These are phyloP conservation scores for Otolemur crassicaudatus DNA, from an alignment of 2,797 vertebrate species.

Conservation along the genomic window DNA sequence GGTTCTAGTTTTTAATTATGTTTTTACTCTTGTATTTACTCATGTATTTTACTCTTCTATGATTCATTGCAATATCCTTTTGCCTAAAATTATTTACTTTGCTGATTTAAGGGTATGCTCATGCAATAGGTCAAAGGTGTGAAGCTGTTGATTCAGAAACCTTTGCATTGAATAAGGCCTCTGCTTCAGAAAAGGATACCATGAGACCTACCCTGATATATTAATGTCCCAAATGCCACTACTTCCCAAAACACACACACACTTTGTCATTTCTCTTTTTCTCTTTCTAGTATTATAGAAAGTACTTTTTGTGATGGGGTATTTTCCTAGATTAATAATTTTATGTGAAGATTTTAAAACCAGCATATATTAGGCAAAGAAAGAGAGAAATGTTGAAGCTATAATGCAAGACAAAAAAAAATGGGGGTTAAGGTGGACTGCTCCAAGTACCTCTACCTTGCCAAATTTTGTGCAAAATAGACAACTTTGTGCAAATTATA, in stretches of 20 bases:
- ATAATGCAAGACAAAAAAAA: not conserved
- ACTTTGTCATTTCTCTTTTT: not conserved
- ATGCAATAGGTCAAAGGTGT: not conserved
- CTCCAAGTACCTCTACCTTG: not conserved
- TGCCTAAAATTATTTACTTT: not conserved
- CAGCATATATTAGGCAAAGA: not conserved
- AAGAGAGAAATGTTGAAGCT: constrained; percentile 1
- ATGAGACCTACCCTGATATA: not conserved
- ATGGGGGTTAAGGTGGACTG: not conserved
- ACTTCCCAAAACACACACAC: rapidly evolving
- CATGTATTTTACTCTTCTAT: not conserved
- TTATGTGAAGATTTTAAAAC: constrained; percentile 39
- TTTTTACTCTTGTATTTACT: not conserved
- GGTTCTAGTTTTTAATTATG: not conserved
- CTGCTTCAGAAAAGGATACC: not conserved
- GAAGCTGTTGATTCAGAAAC: not conserved
- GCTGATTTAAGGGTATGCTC: not conserved
- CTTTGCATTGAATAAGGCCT: not conserved
- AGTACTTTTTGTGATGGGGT: not conserved
- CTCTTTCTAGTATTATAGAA: not conserved
- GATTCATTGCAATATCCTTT: not conserved
- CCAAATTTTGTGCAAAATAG: not conserved
- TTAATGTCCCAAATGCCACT: not conserved
- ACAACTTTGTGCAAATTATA: not conserved
- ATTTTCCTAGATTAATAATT: constrained; percentile 30